Percentiles rank a stretch among this genome's conserved stretches.
These are phyloP conservation scores for Eublepharis macularius DNA, from an alignment of 2,113 vertebrate species.

Conservation along the genomic window DNA sequence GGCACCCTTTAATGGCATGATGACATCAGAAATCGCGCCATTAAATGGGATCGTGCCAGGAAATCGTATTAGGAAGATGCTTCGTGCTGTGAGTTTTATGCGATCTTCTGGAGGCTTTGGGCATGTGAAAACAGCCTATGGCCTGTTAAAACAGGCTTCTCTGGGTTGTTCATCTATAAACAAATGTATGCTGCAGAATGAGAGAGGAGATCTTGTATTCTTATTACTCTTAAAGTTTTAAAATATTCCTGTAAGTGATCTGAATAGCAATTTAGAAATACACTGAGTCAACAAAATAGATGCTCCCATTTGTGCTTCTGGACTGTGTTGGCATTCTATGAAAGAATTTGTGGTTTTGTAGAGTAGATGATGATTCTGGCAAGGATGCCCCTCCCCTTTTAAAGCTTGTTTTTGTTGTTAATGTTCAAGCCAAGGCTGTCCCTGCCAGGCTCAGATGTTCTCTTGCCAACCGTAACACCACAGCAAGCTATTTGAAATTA, in stretches of 20 bases:
- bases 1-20: no score
- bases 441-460: conserved; percentile 19
- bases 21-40: no score
- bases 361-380: conserved; percentile 60
- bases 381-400: not conserved
- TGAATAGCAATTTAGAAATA: conserved; percentile 59
- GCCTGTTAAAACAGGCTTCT: conserved; percentile 34
- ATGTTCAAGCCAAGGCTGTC: not conserved
- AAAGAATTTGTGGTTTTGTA: conserved; percentile 61
- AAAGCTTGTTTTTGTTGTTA: not conserved
- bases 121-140: no score
- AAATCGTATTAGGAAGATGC: no score
- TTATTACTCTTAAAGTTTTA: conserved; percentile 50
- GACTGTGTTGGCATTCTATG: conserved; percentile 58
- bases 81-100: no score
- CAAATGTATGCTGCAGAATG: conserved; percentile 34
- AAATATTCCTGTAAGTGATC: conserved; percentile 65
- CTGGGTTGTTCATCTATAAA: conserved; percentile 49
- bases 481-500: conserved; percentile 50
- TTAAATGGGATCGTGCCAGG: no score
- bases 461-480: conserved; percentile 53
- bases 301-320: conserved; percentile 59
- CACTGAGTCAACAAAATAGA: conserved; percentile 67
- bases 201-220: conserved; percentile 49
- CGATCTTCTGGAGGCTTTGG: no score